phyloP scores from a whole-genome alignment of 2,888 invertebrate species.

The Pharmacophagus antenor region DNA sequence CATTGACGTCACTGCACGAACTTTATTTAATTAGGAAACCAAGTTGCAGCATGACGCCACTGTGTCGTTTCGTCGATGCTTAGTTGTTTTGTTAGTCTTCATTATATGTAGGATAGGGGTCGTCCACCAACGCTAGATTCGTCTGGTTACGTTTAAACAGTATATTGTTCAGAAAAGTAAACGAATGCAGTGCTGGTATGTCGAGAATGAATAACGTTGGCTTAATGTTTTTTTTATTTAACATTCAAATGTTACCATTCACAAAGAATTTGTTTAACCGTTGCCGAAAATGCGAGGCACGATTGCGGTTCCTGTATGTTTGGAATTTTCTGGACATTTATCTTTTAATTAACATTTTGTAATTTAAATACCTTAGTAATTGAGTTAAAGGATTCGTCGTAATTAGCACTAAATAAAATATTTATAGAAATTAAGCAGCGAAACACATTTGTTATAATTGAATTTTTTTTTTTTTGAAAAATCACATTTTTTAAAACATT shows the following conservation, averaged over 20 bases:
- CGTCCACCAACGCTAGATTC: constrained; percentile 21
- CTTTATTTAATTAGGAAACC: constrained; percentile 27
- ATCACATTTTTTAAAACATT: no score
- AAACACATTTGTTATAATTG: no score
- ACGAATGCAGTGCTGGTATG: constrained; percentile 12
- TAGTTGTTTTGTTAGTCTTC: constrained; percentile 27
- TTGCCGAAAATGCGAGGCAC: no score
- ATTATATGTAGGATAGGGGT: constrained; percentile 16
- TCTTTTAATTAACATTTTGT: no score
- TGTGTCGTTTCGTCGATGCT: constrained; percentile 21
- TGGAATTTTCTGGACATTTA: no score
- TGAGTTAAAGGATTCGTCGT: no score
- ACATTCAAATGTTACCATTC: no score
- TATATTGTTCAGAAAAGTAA: constrained; percentile 29
- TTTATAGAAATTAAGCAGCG: no score
- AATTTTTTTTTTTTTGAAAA: no score
- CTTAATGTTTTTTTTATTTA: background rate
- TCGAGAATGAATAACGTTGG: constrained; percentile 6
- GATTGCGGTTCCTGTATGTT: no score
- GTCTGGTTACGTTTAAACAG: constrained; percentile 25
- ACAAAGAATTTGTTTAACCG: background rate
- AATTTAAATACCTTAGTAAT: no score
- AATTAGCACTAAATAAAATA: no score
- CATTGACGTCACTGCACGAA: constrained; percentile 8
- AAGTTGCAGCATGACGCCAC: constrained; percentile 20